Conservation (phyloP, 2,888 invertebrate species). For the Plusia festucae region DNA sequence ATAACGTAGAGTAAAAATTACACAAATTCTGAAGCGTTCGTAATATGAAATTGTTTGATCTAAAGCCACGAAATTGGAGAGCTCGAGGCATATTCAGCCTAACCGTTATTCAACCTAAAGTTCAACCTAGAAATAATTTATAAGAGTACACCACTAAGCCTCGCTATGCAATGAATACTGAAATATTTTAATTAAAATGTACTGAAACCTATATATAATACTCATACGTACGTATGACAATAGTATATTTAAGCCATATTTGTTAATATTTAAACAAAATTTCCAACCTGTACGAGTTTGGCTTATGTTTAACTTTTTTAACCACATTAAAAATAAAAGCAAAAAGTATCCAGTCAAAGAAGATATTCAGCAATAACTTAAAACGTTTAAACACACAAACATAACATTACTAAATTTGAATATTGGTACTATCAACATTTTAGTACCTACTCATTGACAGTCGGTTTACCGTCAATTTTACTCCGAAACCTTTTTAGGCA, state of each 20-base stretch:
- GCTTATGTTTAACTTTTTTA: no score
- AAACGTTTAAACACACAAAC: no score
- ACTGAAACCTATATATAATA: no score
- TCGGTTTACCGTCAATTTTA: neutral
- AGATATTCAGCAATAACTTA: no score
- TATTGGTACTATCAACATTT: neutral
- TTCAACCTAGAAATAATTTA: conserved; percentile 61
- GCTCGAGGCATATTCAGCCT: conserved; percentile 30
- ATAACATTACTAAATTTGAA: no score
- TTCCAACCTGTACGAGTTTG: no score
- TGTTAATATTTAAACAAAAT: no score
- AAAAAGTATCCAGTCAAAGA: no score
- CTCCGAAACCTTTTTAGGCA: neutral
- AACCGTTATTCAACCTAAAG: conserved; percentile 58
- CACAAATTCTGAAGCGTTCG: neutral
- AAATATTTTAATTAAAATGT: conserved; percentile 81
- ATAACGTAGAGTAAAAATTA: neutral
- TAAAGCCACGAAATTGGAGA: conserved; percentile 18
- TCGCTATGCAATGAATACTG: conserved; percentile 81
- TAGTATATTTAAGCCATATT: no score
- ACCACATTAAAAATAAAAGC: no score
- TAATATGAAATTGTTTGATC: conserved; percentile 20
- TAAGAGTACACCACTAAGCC: conserved; percentile 60
- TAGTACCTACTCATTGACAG: neutral
- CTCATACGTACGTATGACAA: no score